Base-by-base conservation (phyloP, 1,140 invertebrate species). In the Aphaenogaster rudis region DNA sequence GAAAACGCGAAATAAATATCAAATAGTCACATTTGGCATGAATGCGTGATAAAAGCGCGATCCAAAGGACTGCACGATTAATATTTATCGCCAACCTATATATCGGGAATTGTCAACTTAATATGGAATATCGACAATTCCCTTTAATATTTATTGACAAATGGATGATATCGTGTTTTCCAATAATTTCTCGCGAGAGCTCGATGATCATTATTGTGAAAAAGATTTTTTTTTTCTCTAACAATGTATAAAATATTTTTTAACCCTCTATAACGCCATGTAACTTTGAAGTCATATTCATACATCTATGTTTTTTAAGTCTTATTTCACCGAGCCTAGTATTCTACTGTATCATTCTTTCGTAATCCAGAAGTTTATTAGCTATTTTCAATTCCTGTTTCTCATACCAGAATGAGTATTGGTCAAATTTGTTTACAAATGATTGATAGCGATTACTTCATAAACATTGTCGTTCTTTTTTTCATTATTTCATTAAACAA, bases 81-180 rank as follows among this genome's bases (percentile, higher is more conserved):
- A 78, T 78, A 78, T 63, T 78, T 63, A 78, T 78, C 8, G 39
- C 33, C 39, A 61, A 17, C 2, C 8, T 17, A n/a, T 1, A 28
- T 61, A 28, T 77, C 21, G 54, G 4, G 7, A 77, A 45, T 61
- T 17, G 2, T n/a, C 36, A 33, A 13, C 15, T 61, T 45, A 39
- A 54, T 54, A n/a, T n/a, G 17, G 28, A 42, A 42, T 57, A 39
- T 57, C 3, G 36, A 13, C 3, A 54, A 52, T 36, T 36, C 21
- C 9, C 13, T 71, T 7, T 28, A 72, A 54, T 8, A 74, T 54
- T 50, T 74, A 54, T 71, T 5, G 15, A 33, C n/a, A 50, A 50
- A 13, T 74, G 2, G 3, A 39, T 39, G 17, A 17, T 7, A 42
- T 72, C 15, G 9, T 36, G 39, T 57, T 28, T 74, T 42, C 13